Evolutionary conservation across 1,140 invertebrate genomes (phyloP), one percentile per base, ranked within the genome.

Genomic region (Drosophila seguyi): DNA sequence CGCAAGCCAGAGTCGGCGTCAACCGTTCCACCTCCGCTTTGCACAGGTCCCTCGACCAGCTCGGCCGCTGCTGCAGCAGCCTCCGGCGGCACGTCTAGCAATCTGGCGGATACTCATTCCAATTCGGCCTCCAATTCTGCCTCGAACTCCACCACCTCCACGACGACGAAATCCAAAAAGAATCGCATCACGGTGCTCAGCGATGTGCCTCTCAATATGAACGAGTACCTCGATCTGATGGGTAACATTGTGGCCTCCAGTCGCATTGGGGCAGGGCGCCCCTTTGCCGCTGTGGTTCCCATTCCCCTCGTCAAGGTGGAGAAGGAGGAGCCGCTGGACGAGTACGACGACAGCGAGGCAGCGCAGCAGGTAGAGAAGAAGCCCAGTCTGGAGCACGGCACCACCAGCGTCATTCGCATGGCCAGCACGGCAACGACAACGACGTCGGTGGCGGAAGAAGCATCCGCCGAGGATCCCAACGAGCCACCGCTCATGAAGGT

Each of bases 391-490:
- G 81, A 84, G 39, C 63, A 85, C 25, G 83, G 69, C 48, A 91
- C 91, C 48, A 91, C 87, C 29, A 92, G 91, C 59, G 91, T 92
- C 27, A 92, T 92, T 44, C 86, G 91, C 36, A 91, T 92, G 91
- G 91, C 91, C 42, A 90, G 82, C 63, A 82, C 88, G 7, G 16
- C 25, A 8, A 4, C 47, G 16, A 7, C 52, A 4, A n/a, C 65
- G 27, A 67, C 53, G 58, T 47, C 44, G 53, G 39, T 31, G 38
- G 13, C 69, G 29, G 69, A 41, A 16, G 55, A 34, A 4, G 29
- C 6, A 20, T n/a, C 75, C 18, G 31, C 48, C 34, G 90, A 91
- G 60, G 90, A 91, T 76, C 80, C 75, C 61, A 86, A 75, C 11
- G 80, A 88, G 65, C 75, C 75, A 27, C 75, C 86, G 22, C 60